A percentile compares a stretch with the other conserved stretches of the same genome.
These are phyloP conservation scores for Exaiptasia diaphana DNA, from an alignment of 64 coral and sea anemone genomes.

Conservation along the genomic window DNA sequence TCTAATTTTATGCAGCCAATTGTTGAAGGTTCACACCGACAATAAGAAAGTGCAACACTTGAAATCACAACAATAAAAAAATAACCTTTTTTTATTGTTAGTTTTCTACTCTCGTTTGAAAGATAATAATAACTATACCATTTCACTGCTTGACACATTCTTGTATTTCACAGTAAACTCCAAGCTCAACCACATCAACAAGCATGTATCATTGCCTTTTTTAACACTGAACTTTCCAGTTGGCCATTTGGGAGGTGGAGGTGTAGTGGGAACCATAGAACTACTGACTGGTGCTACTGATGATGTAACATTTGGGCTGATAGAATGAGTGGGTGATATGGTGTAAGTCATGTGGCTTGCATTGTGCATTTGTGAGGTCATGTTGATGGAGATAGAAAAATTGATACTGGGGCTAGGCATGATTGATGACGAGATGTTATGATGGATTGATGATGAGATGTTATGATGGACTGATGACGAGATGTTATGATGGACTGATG, in stretches of 20 bases:
- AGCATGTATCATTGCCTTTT: neutral
- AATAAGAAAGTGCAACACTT: too few relatives aligned
- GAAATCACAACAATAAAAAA: too few relatives aligned
- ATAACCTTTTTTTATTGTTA: too few relatives aligned
- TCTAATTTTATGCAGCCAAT: too few relatives aligned
- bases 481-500: neutral
- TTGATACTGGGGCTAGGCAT: neutral
- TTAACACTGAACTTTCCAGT: conserved; percentile 25
- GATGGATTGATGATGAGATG: neutral
- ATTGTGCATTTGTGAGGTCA: neutral
- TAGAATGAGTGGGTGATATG: neutral
- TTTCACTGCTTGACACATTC: too few relatives aligned
- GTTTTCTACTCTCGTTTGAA: too few relatives aligned
- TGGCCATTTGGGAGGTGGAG: neutral
- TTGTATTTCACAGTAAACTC: neutral
- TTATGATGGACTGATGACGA: neutral
- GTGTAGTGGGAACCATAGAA: neutral
- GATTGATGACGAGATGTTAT: neutral
- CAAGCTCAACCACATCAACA: neutral
- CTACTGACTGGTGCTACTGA: neutral
- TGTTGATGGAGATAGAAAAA: neutral
- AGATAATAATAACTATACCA: too few relatives aligned
- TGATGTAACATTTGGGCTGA: neutral
- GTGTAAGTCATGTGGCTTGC: neutral
- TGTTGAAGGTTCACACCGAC: too few relatives aligned